Base-by-base conservation (phyloP, 2,888 invertebrate species). In the Amblyjoppa fuscipennis region DNA sequence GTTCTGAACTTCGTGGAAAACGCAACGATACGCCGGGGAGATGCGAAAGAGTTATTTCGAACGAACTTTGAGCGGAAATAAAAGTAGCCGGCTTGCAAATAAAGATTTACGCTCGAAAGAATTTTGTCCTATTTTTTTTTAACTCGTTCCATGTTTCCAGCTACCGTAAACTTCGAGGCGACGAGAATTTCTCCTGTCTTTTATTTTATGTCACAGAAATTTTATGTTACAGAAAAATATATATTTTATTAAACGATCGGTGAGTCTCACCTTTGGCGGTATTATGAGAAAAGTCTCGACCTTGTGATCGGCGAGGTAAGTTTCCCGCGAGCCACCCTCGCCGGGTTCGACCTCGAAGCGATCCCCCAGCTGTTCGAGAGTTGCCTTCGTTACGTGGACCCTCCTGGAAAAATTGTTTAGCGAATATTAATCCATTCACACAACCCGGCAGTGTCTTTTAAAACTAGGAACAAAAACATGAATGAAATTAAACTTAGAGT, bases 311-410 rank as follows among this genome's bases (percentile, higher is more conserved):
- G 97, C 97, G 79, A 98, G 94, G 94, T 98, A 98, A 3, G 96
- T 96, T 92, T 98, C 98, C 78, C 98, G 95, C n/a, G 96, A 96
- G 0, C 95, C 96, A 0, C 98, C 98, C 84, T 98, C 96, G 0
- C 98, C 98, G 0, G 97, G 97, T 91, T 98, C 98, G 83, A 98
- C 98, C 92, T 98, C 96, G 91, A 98, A 98, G 90, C 97, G 96
- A 86, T 96, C 97, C 28, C 96, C 97, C 41, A 98, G 95, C 92
- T 98, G 98, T 68, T 96, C 95, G 83, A 98, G 94, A 0, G 98
- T 98, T 28, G 98, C 96, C 92, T 96, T 97, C 0, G 98, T 98
- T 89, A 98, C 97, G 94, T 98, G 98, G 7, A 98, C 98, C 76
- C 97, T 96, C 49, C 98, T 98, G 95, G 20, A 94, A 94, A 89